These are phyloP conservation scores for Bimastos eiseni DNA, from an alignment of 2,888 invertebrate genomes.

Conservation along the genomic window DNA sequence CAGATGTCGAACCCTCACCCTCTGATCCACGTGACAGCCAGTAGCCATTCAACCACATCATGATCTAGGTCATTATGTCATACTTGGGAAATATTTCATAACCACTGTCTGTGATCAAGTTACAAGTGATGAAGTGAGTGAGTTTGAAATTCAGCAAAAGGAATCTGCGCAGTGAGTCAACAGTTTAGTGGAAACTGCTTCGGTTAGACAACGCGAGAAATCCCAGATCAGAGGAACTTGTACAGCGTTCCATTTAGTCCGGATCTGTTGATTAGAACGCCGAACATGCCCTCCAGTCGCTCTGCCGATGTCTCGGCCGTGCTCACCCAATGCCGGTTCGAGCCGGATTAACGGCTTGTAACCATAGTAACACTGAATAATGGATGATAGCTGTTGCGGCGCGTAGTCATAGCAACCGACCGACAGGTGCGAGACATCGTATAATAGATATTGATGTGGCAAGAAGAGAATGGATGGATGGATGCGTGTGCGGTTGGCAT, in stretches of 20 bases:
- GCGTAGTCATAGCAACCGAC: conserved; percentile 21
- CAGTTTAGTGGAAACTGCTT: too few relatives aligned
- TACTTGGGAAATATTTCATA: too few relatives aligned
- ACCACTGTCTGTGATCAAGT: background rate
- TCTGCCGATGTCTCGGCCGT: background rate
- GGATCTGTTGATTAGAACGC: background rate
- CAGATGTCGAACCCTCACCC: too few relatives aligned
- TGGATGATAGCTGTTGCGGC: conserved; percentile 19
- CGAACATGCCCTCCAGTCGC: background rate
- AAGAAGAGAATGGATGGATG: background rate
- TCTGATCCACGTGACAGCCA: too few relatives aligned
- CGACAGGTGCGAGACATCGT: conserved; percentile 7
- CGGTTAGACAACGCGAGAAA: too few relatives aligned
- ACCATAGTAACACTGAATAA: conserved; percentile 17
- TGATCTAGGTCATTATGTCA: too few relatives aligned
- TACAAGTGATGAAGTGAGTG: background rate
- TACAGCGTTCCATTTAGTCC: background rate
- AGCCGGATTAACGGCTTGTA: background rate
- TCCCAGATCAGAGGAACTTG: too few relatives aligned
- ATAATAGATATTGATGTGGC: background rate
- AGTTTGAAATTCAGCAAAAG: background rate
- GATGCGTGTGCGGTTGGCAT: background rate
- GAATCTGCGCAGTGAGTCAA: background rate
- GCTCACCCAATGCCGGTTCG: background rate
- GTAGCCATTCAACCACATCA: too few relatives aligned